A percentile compares a stretch with the other conserved stretches of the same genome.
These are phyloP conservation scores for Bombus confusus DNA, from an alignment of 1,140 invertebrate species.

Conservation along the genomic window DNA sequence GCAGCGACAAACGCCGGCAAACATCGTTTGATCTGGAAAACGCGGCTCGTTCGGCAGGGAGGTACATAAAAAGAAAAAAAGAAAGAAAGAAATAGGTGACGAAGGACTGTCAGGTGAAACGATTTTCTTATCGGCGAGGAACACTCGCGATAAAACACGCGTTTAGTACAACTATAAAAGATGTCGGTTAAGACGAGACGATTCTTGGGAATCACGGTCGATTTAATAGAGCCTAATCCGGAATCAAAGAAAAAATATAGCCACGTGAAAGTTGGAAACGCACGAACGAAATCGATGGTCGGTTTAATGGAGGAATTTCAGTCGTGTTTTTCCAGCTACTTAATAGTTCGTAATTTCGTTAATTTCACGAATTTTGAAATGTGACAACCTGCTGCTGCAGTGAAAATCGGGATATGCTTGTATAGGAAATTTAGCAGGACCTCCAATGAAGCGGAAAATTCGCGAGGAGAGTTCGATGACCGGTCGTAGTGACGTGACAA, in stretches of 20 bases:
- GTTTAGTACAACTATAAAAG: neutral
- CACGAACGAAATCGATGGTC: neutral
- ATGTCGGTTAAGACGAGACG: neutral
- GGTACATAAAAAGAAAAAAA: neutral
- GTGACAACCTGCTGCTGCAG: neutral
- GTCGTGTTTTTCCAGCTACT: neutral
- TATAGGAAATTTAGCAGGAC: neutral
- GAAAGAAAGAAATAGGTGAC: neutral
- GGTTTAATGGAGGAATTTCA: neutral
- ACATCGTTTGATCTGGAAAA: constrained; percentile 35
- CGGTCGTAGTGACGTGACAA: neutral
- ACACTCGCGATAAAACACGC: constrained; percentile 17
- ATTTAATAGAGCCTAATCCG: neutral
- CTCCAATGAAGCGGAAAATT: neutral
- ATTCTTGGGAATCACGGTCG: neutral
- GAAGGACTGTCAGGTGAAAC: neutral
- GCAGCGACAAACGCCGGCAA: neutral
- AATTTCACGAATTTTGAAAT: neutral
- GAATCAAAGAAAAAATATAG: neutral
- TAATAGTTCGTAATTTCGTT: neutral
- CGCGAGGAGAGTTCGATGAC: neutral
- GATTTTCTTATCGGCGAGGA: constrained; percentile 20
- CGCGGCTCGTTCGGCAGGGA: neutral
- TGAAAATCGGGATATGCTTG: neutral
- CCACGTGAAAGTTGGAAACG: neutral